A percentile compares a stretch with the other conserved stretches of the same genome.
Conservation (phyloP, 2,888 invertebrate genomes). For the Drosophila infuscata region DNA sequence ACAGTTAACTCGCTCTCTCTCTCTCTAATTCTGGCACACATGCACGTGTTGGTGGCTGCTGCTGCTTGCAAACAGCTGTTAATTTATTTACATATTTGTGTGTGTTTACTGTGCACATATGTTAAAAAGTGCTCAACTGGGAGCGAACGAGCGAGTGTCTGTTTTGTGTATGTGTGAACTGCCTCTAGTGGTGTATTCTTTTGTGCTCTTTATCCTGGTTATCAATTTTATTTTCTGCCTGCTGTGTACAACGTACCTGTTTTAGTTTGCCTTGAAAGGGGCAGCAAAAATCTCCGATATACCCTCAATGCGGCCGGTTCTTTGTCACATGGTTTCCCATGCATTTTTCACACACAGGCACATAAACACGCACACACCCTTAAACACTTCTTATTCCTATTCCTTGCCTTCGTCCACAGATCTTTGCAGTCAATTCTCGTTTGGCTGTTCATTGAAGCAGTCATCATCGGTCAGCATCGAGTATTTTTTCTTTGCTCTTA, state of each 20-base stretch:
- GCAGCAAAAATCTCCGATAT: slow-evolving; percentile 46
- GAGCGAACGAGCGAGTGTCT: slow-evolving; percentile 7
- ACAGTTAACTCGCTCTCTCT: slow-evolving; percentile 24
- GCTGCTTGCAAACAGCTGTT: slow-evolving; percentile 66
- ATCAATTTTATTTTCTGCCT: slow-evolving; percentile 47
- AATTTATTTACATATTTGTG: slow-evolving; percentile 73
- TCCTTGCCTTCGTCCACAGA: slow-evolving; percentile 26
- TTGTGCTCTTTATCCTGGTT: slow-evolving; percentile 41
- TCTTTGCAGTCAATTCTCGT: slow-evolving; percentile 35
- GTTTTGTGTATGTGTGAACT: slow-evolving; percentile 15
- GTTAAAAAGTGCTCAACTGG: slow-evolving; percentile 62
- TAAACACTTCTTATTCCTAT: slow-evolving; percentile 39
- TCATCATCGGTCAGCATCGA: slow-evolving; percentile 14
- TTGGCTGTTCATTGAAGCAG: slow-evolving; percentile 16
- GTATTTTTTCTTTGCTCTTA: not conserved
- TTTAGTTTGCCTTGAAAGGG: slow-evolving; percentile 29
- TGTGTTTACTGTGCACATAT: slow-evolving; percentile 69
- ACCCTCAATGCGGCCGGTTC: slow-evolving; percentile 35
- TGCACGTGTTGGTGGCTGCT: slow-evolving; percentile 74
- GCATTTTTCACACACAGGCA: slow-evolving; percentile 9
- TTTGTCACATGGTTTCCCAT: slow-evolving; percentile 30
- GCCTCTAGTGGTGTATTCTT: slow-evolving; percentile 58
- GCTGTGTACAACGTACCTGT: slow-evolving; percentile 44
- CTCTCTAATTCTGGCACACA: slow-evolving; percentile 16
- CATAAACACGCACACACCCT: slow-evolving; percentile 28